Evolutionary conservation across 2,797 vertebrate genomes (phyloP), one percentile per base, ranked within the genome.

Genomic region (Meriones psammophilus): DNA sequence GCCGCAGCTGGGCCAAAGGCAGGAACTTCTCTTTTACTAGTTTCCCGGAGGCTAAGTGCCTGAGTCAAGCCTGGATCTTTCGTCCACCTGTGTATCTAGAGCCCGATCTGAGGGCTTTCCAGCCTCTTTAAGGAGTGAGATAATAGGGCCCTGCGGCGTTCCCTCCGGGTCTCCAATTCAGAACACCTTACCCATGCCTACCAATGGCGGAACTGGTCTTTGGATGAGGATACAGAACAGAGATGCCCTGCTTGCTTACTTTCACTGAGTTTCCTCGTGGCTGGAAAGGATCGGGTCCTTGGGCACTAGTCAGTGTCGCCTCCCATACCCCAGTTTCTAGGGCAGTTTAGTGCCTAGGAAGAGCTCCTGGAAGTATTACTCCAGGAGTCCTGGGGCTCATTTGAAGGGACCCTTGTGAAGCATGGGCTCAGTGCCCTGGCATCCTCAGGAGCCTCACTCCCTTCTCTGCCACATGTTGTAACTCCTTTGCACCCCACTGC

Each of bases 11-110:
- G 93, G 96, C 92, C 89, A 62, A 7, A 77, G 78, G 77, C 91
- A 76, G 96, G 91, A 96, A 88, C 95, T 94, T 93, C 80, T 83
- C 77, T 89, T 80, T 94, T 92, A 83, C 81, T 93, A 54, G 24
- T 22, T 54, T 64, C 89, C 81, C 26, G 8, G 95, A 66, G 92
- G 58, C 0, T 12, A 17, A n/a, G 79, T 8, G 86, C 42, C 81
- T 2, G 74, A 12, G 88, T 46, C 3, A 33, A 62, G 28, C 81
- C 36, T 28, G 42, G 79, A 85, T 15, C 71, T 42, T 50, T 60
- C 39, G 39, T 81, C 76, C 64, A 81, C 76, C 90, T 73, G 71
- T 84, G 86, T 33, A 0, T 54, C 69, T 4, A 71, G 66, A 54
- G 6, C 62, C 73, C 64, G 69, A 30, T 33, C 24, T 18, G n/a